A percentile compares a stretch with the other conserved stretches of the same genome.
phyloP scores from a whole-genome alignment of 2,888 invertebrate genomes.

The Erebia aethiops region DNA sequence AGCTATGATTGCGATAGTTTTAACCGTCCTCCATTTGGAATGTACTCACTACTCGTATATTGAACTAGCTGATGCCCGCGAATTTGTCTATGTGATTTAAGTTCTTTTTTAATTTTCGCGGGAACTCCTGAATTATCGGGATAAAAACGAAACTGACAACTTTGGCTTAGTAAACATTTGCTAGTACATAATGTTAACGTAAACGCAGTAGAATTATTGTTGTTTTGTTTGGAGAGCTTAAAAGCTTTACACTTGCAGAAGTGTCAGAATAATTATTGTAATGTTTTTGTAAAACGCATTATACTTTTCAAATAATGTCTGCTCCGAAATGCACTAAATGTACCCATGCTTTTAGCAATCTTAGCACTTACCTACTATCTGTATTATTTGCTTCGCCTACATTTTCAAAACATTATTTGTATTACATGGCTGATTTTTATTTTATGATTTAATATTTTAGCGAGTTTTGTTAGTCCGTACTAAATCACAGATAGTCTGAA shows the following conservation, averaged over 20 bases:
- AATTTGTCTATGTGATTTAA: too few relatives aligned
- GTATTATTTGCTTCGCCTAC: background rate
- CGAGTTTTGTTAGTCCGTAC: too few relatives aligned
- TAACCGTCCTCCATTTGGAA: too few relatives aligned
- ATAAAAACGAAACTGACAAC: too few relatives aligned
- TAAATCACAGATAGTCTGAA: too few relatives aligned
- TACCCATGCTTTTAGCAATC: background rate
- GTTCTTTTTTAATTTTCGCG: too few relatives aligned
- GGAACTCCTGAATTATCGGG: too few relatives aligned
- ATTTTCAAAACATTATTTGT: background rate
- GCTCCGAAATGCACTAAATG: background rate
- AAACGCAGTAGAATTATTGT: background rate
- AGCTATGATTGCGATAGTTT: too few relatives aligned
- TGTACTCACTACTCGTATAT: too few relatives aligned
- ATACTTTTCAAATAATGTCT: background rate
- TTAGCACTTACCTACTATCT: background rate
- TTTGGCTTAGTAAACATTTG: too few relatives aligned
- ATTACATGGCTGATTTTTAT: background rate
- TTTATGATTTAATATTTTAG: background rate
- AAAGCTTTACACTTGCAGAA: background rate
- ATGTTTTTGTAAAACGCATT: background rate
- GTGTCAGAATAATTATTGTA: background rate
- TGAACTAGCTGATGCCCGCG: too few relatives aligned
- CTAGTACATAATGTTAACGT: too few relatives aligned
- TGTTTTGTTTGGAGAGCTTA: background rate